Percentiles rank a stretch among this genome's conserved stretches.
These are phyloP conservation scores for Riparia riparia DNA, from an alignment of 2,113 vertebrate genomes.

Conservation along the genomic window DNA sequence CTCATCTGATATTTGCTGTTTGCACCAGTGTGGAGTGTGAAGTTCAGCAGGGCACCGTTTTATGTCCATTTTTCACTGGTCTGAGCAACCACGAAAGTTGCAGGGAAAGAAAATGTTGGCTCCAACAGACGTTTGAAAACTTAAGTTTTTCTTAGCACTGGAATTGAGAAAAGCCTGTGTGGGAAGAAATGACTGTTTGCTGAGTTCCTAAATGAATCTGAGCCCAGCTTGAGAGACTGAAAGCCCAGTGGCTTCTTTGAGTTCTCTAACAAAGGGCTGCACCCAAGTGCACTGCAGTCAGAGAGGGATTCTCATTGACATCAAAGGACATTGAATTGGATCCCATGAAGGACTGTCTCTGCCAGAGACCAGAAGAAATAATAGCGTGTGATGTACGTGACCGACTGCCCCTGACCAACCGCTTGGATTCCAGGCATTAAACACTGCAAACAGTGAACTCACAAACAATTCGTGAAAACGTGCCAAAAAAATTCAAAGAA, in stretches of 20 bases:
- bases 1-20: neutral
- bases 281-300: constrained; percentile 1
- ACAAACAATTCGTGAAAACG: constrained; percentile 47
- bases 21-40: neutral
- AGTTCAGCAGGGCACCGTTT: neutral
- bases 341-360: neutral
- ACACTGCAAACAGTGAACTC: neutral
- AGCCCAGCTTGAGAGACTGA: neutral
- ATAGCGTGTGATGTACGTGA: constrained; percentile 45
- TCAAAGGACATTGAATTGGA: neutral
- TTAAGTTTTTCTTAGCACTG: neutral
- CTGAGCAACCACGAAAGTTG: neutral
- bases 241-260: constrained; percentile 20
- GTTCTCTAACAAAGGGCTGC: constrained; percentile 27
- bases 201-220: neutral
- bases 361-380: constrained; percentile 37
- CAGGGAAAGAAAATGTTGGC: neutral
- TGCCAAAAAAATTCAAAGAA: constrained; percentile 47
- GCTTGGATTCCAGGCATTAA: neutral
- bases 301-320: neutral
- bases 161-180: neutral
- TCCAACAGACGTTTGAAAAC: neutral
- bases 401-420: neutral
- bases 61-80: neutral
- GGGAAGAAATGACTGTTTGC: neutral